These are phyloP conservation scores for Drosophila sp. DNA, from an alignment of 1,140 invertebrate species.

Conservation along the genomic window DNA sequence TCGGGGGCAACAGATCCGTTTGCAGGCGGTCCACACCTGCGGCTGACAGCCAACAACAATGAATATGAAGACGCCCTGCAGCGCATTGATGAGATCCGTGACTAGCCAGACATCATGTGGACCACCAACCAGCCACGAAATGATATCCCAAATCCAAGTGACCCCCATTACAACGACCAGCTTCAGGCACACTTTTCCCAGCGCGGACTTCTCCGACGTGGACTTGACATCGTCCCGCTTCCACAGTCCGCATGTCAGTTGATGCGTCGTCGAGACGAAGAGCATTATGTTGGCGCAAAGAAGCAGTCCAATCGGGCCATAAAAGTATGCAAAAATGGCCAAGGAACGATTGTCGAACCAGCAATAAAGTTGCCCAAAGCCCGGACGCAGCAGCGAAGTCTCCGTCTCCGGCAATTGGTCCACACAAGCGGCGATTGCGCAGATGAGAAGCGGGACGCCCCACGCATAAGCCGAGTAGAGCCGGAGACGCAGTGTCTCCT, in stretches of 20 bases:
- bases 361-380: slow-evolving; percentile 90
- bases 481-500: slow-evolving; percentile 90
- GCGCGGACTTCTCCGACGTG: slow-evolving; percentile 91
- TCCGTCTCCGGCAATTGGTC: slow-evolving; percentile 86
- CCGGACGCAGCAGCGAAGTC: slow-evolving; percentile 87
- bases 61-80: slow-evolving; percentile 95
- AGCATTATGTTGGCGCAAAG: slow-evolving; percentile 91
- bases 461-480: slow-evolving; percentile 92
- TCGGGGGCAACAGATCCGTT: slow-evolving; percentile 87
- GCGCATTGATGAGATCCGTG: slow-evolving; percentile 92
- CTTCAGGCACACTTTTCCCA: slow-evolving; percentile 92
- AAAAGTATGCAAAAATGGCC: slow-evolving; percentile 93
- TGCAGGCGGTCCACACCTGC: slow-evolving; percentile 90
- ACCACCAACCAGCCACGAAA: slow-evolving; percentile 90
- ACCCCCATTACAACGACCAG: slow-evolving; percentile 94
- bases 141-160: slow-evolving; percentile 92
- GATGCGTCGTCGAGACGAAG: slow-evolving; percentile 91
- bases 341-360: slow-evolving; percentile 92
- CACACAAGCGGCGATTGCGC: slow-evolving; percentile 88
- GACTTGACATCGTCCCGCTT: slow-evolving; percentile 94
- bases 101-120: slow-evolving; percentile 91
- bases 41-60: slow-evolving; percentile 94
- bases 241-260: slow-evolving; percentile 94
- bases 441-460: slow-evolving; percentile 91
- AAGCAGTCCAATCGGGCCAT: slow-evolving; percentile 91